Conservation (phyloP, 2,797 vertebrate genomes). For the Rhabdophis nuchalis region DNA sequence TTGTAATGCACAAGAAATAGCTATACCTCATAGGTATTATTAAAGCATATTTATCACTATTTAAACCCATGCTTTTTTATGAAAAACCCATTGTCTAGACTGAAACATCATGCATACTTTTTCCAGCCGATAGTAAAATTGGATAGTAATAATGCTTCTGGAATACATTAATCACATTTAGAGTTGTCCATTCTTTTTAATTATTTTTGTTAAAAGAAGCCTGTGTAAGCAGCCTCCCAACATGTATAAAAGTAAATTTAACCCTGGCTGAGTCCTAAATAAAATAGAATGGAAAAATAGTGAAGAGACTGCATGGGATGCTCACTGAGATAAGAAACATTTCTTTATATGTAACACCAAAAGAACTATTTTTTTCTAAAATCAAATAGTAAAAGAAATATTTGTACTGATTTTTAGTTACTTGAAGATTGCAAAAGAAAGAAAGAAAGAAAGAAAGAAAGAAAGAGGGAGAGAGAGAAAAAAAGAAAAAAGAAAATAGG, state of each 20-base stretch:
- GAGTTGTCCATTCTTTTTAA: not conserved
- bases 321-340: not conserved
- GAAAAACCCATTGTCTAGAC: not conserved
- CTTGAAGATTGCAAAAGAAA: not conserved
- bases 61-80: not conserved
- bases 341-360: not conserved
- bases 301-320: not conserved
- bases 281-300: not conserved
- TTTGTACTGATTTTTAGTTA: not conserved
- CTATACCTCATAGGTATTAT: not conserved
- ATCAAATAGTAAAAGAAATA: not conserved
- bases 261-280: not conserved
- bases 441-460: not conserved
- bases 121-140: not conserved
- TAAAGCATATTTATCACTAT: not conserved
- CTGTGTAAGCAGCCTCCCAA: not conserved
- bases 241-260: not conserved
- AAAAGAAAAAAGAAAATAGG: slow-evolving; percentile 33
- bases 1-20: not conserved
- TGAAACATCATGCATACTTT: not conserved
- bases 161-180: not conserved
- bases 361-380: slow-evolving; percentile 8
- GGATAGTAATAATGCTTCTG: not conserved
- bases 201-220: not conserved
- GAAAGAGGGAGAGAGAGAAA: not conserved